Conservation (phyloP, 2,888 invertebrate genomes). For the Cataglyphis rosenhaueri region DNA sequence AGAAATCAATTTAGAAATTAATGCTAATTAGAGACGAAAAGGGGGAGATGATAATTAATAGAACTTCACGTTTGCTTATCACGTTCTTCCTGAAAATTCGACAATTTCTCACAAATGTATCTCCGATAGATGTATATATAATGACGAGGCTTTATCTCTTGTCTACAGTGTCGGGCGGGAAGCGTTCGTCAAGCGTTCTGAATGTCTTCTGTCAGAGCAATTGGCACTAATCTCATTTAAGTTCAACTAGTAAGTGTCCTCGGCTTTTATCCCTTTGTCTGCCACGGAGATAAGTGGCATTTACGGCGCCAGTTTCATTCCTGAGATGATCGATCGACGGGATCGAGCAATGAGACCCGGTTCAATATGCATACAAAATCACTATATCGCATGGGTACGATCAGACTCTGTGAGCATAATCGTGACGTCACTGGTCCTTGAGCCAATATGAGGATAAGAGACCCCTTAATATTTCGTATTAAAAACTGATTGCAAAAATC, state of each 20-base stretch:
- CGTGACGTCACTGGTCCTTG: slow-evolving; percentile 49
- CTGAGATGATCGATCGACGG: slow-evolving; percentile 71
- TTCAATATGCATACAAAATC: slow-evolving; percentile 60
- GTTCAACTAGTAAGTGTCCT: slow-evolving; percentile 69
- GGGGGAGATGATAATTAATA: background rate
- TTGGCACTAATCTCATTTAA: slow-evolving; percentile 81
- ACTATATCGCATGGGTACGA: slow-evolving; percentile 12
- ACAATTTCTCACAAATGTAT: background rate
- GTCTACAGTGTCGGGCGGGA: slow-evolving; percentile 57
- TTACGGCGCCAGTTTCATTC: slow-evolving; percentile 74
- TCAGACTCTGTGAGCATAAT: slow-evolving; percentile 42
- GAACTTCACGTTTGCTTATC: background rate
- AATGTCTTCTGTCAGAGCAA: slow-evolving; percentile 76
- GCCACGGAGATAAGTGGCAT: slow-evolving; percentile 70
- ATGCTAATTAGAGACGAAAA: background rate
- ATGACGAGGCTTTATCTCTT: slow-evolving; percentile 2
- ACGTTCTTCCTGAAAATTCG: background rate
- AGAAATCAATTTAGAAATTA: background rate
- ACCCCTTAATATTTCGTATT: slow-evolving; percentile 41
- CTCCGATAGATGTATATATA: background rate
- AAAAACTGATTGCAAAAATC: slow-evolving; percentile 44
- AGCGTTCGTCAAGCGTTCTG: slow-evolving; percentile 70
- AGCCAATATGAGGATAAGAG: slow-evolving; percentile 42
- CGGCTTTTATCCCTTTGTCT: slow-evolving; percentile 75
- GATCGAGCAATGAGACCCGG: slow-evolving; percentile 59